Evolutionary conservation across 2,888 invertebrate genomes (phyloP), one percentile per base, ranked within the genome.

Genomic region (Pristionchus maxplancki): DNA sequence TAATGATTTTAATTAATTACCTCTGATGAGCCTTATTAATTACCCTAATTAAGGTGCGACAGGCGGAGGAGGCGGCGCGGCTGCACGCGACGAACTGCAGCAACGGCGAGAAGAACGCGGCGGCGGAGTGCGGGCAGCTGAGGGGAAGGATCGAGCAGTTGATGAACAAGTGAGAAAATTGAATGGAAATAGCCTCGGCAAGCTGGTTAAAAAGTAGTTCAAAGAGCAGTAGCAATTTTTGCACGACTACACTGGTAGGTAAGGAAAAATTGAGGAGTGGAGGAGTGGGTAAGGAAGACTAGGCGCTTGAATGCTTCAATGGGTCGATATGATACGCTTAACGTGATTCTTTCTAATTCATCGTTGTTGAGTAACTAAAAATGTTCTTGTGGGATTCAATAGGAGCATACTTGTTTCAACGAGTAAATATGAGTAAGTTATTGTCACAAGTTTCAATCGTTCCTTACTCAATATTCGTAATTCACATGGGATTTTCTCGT

Each of bases 131-230:
- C 97, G 93, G 96, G 89, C 96, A 97, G 94, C 96, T 97, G 95
- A 97, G 97, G 95, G 97, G 97, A 94, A 97, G 97, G 94, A 97
- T 97, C 95, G 97, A 97, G 93, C 97, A 97, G 95, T 96, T 98
- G 93, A 97, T 98, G 95, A 97, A 96, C 95, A 97, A 97, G 97
- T 97, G 53, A 34, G 82, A n/a, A n/a, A 78, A 9, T 40, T 5
- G 58, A 20, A 24, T 58, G n/a, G n/a, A n/a, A n/a, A n/a, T n/a
- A n/a, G n/a, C n/a, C n/a, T n/a, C n/a, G n/a, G n/a, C n/a, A n/a
- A n/a, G n/a, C n/a, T n/a, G n/a, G n/a, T n/a, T n/a, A n/a, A n/a
- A n/a, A n/a, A n/a, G n/a, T n/a, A n/a, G n/a, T n/a, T n/a, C n/a
- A n/a, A n/a, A n/a, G n/a, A n/a, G n/a, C n/a, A n/a, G n/a, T n/a